Evolutionary conservation across 2,888 invertebrate species (phyloP), one percentile per base, ranked within the genome.

Genomic region (Rotaria socialis): DNA sequence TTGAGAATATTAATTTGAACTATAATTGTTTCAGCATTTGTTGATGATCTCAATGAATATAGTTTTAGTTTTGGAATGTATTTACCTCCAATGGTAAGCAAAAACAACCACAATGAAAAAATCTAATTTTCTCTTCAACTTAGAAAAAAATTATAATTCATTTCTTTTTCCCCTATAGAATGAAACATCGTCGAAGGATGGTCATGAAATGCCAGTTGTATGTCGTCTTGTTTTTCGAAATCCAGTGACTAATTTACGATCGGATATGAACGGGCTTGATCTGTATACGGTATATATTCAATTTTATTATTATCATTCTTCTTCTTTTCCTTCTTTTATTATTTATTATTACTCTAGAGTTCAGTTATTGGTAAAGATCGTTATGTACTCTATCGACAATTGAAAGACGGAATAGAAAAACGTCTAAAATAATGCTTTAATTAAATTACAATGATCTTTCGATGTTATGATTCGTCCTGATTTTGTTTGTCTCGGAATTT

Each of bases 51-150:
- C 10, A 67, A 86, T 50, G 84, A 86, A 84, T 86, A 86, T n/a
- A 86, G 86, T 84, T 86, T 67, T 24, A 86, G 86, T 67, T 84
- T 67, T 14, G 86, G 86, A 84, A 86, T 86, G 86, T 84, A 86
- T 86, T 84, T 86, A 43, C 86, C 86, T 41, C 47, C 60, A 7
- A 84, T 67, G 52, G 86, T 60, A 74, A 52, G 74, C 56, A 50
- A 0, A 35, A 1, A n/a, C 35, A 35, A 35, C 35, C 35, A 35
- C 35, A 60, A 56, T 43, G 24, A 56, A 7, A 6, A 10, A 3
- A 14, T 60, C 0, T 19, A 75, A 41, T 75, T 7, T 75, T 22
- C 19, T 43, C 19, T 43, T 22, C 0, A 8, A 74, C 2, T 52
- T 11, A 11, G 14, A 11, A 3, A 47, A 47, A 52, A 0, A 52